Evolutionary conservation across 2,797 vertebrate genomes (phyloP).

Genomic region (Okamejei kenojei): DNA sequence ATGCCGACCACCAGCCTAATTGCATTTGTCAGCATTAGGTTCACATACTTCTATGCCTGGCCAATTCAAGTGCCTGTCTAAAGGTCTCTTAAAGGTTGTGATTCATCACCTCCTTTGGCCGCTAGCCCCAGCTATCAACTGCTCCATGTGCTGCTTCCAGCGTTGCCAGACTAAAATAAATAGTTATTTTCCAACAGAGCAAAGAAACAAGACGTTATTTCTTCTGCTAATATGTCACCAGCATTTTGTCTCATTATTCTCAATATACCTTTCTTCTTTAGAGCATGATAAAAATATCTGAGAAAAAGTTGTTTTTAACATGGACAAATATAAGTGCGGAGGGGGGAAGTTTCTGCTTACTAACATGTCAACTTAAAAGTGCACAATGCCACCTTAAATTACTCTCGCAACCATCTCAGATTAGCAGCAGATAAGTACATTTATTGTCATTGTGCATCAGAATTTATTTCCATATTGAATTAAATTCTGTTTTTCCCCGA

Average conservation of each 20-base stretch:
- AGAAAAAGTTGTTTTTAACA: slow-evolving; percentile 20
- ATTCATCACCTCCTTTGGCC: too few species aligned
- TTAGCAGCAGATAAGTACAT: slow-evolving; percentile 10
- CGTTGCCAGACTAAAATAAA: neutral
- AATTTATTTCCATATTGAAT: slow-evolving; percentile 21
- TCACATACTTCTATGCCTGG: too few species aligned
- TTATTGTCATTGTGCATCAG: neutral
- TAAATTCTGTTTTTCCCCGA: neutral
- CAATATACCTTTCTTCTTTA: slow-evolving; percentile 5
- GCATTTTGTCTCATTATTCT: slow-evolving; percentile 10
- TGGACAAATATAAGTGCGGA: neutral
- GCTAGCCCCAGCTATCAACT: too few species aligned
- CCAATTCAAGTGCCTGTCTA: too few species aligned
- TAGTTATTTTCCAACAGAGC: neutral
- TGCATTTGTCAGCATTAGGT: too few species aligned
- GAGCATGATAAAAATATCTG: slow-evolving; percentile 20
- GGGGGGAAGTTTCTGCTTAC: neutral
- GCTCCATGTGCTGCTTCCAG: neutral
- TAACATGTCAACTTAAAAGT: slow-evolving; percentile 10
- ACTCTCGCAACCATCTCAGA: slow-evolving; percentile 9
- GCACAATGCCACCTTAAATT: slow-evolving; percentile 3
- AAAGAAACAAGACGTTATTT: neutral
- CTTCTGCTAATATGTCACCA: neutral
- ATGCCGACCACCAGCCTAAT: too few species aligned
- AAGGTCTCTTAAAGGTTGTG: too few species aligned